These are phyloP conservation scores for Augiades crinisus DNA, from an alignment of 2,888 invertebrate genomes.

Conservation along the genomic window DNA sequence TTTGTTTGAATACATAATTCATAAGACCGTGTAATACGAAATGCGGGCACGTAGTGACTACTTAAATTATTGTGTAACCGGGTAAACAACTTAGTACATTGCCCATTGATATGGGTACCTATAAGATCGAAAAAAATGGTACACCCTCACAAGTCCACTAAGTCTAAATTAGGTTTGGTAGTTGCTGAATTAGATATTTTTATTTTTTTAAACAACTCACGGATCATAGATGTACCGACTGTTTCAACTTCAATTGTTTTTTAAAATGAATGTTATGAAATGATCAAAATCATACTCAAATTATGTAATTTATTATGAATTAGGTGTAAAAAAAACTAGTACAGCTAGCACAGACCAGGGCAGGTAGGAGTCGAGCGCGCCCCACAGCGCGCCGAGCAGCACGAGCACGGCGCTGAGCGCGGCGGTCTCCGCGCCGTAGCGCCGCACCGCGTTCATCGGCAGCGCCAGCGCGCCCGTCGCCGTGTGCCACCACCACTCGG, in stretches of 20 bases:
- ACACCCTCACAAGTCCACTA: too few species aligned
- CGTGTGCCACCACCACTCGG: slow-evolving; percentile 95
- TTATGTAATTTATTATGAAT: too few species aligned
- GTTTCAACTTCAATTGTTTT: too few species aligned
- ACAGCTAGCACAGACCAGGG: slow-evolving; percentile 81
- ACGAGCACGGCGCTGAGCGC: slow-evolving; percentile 86
- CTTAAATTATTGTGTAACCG: not conserved
- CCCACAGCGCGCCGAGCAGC: slow-evolving; percentile 89
- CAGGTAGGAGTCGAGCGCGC: slow-evolving; percentile 89
- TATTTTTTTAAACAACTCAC: too few species aligned
- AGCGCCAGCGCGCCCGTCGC: slow-evolving; percentile 88
- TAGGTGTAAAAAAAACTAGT: not conserved
- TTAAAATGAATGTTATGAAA: too few species aligned
- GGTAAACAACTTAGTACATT: not conserved
- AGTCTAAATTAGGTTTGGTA: too few species aligned
- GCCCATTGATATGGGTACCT: not conserved
- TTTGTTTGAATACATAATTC: not conserved
- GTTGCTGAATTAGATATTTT: too few species aligned
- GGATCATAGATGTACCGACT: too few species aligned
- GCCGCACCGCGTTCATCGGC: slow-evolving; percentile 89
- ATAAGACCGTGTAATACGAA: not conserved
- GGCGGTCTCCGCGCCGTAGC: slow-evolving; percentile 88
- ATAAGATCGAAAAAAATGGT: not conserved
- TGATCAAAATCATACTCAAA: too few species aligned
- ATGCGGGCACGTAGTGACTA: not conserved